A percentile compares a stretch with the other conserved stretches of the same genome.
phyloP scores from a whole-genome alignment of 2,797 vertebrate species.

The Sphenodon punctatus region DNA sequence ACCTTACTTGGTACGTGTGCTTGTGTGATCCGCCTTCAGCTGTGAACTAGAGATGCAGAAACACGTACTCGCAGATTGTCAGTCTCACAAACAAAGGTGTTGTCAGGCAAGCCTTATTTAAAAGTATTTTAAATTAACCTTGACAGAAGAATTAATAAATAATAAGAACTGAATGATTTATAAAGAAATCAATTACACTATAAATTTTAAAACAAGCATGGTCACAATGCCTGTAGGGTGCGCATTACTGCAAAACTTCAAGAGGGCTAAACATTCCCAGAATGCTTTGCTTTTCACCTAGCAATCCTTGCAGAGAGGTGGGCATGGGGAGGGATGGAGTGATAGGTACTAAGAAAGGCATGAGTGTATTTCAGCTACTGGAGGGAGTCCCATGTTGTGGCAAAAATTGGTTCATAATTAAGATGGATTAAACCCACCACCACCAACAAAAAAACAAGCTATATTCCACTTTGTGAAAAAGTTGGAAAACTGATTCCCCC shows the following conservation, averaged over 20 bases:
- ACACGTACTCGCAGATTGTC: constrained; percentile 33
- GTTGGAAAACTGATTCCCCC: too few species aligned
- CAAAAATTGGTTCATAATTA: too few species aligned
- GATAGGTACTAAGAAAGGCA: background rate
- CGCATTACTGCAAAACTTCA: constrained; percentile 19
- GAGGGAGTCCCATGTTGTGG: too few species aligned
- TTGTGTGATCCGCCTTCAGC: constrained; percentile 27
- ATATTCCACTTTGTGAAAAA: too few species aligned
- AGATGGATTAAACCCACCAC: too few species aligned
- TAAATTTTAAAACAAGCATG: constrained; percentile 70
- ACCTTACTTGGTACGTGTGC: background rate
- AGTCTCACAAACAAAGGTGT: constrained; percentile 72
- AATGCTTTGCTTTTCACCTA: constrained; percentile 1
- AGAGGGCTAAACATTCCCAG: constrained; percentile 23
- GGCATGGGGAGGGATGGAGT: background rate
- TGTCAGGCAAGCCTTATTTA: constrained; percentile 74
- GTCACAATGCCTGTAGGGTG: constrained; percentile 39
- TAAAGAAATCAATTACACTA: constrained; percentile 78
- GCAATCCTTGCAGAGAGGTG: background rate
- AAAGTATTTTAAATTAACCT: constrained; percentile 79
- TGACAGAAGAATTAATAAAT: constrained; percentile 80
- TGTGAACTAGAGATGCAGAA: background rate
- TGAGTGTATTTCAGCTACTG: too few species aligned
- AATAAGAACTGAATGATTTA: constrained; percentile 77
- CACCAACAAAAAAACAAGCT: too few species aligned